Evolutionary conservation across 2,113 vertebrate genomes (phyloP).

Genomic region (Mugil cephalus): DNA sequence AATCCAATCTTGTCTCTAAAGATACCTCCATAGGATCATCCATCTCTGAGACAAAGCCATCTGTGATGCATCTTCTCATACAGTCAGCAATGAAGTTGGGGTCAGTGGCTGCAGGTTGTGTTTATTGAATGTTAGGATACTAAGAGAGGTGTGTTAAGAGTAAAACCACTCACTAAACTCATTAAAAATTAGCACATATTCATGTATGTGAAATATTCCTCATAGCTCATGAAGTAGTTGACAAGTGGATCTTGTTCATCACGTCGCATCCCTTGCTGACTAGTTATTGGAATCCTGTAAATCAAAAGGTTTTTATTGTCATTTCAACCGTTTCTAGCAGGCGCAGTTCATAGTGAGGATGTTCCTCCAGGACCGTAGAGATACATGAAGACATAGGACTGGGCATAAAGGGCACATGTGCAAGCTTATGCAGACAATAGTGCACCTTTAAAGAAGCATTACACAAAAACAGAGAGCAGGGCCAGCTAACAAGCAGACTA

Average conservation of each 20-base stretch:
- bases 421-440: too few species aligned
- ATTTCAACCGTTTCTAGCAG: too few species aligned
- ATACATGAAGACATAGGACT: too few species aligned
- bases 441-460: too few species aligned
- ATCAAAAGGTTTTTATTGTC: too few species aligned
- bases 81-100: conserved; percentile 20
- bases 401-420: too few species aligned
- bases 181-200: background rate
- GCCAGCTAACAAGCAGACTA: too few species aligned
- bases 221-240: background rate
- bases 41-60: conserved; percentile 17
- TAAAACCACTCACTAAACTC: background rate
- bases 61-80: background rate
- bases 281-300: too few species aligned
- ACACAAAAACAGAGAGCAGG: too few species aligned
- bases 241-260: background rate
- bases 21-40: conserved; percentile 9
- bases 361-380: too few species aligned
- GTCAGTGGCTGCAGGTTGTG: conserved; percentile 4
- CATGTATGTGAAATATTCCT: conserved; percentile 7
- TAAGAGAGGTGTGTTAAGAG: background rate
- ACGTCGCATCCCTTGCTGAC: too few species aligned
- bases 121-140: conserved; percentile 2
- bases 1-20: conserved; percentile 26
- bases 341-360: too few species aligned